A percentile compares a stretch with the other conserved stretches of the same genome.
Evolutionary conservation across 2,113 vertebrate species (phyloP).

Genomic region (Microcebus griseorufus): DNA sequence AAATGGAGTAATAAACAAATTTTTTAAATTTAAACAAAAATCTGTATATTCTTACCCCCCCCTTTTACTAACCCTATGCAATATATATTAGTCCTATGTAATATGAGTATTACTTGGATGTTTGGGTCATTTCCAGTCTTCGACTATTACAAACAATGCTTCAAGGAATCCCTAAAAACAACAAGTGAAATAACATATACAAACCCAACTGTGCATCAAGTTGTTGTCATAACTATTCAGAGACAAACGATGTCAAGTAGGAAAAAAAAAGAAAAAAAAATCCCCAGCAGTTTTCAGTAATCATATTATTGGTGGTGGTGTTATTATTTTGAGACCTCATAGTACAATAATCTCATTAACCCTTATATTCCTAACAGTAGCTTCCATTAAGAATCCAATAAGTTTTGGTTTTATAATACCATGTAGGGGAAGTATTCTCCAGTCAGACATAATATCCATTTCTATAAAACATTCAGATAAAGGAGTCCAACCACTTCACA

Average conservation of each 20-base stretch:
- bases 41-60: neutral
- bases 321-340: neutral
- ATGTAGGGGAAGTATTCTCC: no score
- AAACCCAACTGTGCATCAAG: neutral
- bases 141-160: neutral
- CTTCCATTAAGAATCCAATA: neutral
- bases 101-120: neutral
- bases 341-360: neutral
- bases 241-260: neutral
- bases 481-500: no score
- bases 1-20: neutral
- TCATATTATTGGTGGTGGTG: neutral
- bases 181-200: neutral
- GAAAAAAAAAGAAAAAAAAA: neutral
- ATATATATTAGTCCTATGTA: neutral
- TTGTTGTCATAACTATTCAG: neutral
- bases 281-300: neutral
- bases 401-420: no score
- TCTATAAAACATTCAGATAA: no score
- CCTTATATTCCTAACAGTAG: neutral
- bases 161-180: neutral
- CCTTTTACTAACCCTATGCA: neutral
- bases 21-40: neutral
- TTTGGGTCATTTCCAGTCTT: neutral
- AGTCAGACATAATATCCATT: no score